Evolutionary conservation across 2,888 invertebrate species (phyloP).

Genomic region (Drosophila kambysellisi): DNA sequence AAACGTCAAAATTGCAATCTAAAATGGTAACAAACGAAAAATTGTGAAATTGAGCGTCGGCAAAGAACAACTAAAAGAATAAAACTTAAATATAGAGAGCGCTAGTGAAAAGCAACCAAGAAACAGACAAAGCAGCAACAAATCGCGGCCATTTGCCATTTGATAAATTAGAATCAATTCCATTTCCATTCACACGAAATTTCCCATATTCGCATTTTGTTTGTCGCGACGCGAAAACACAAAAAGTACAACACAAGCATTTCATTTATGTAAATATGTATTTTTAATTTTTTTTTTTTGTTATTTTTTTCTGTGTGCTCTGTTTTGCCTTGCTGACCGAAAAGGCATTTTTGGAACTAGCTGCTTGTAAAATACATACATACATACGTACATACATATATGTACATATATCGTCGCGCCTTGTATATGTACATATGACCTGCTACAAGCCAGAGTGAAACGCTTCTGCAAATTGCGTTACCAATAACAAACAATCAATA

Average conservation of each 20-base stretch:
- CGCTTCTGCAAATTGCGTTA: slow-evolving; percentile 19
- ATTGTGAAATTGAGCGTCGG: slow-evolving; percentile 38
- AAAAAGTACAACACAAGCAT: slow-evolving; percentile 13
- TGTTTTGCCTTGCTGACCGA: neutral
- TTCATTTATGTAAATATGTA: neutral
- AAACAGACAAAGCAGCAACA: slow-evolving; percentile 2
- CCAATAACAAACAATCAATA: neutral
- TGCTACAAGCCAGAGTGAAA: slow-evolving; percentile 16
- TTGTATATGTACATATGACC: neutral
- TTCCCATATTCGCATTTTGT: slow-evolving; percentile 33
- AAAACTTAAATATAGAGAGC: slow-evolving; percentile 28
- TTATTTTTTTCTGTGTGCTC: slow-evolving; percentile 2
- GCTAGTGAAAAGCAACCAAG: slow-evolving; percentile 2
- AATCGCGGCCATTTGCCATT: slow-evolving; percentile 8
- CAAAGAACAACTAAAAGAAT: slow-evolving; percentile 21
- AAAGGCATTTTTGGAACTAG: slow-evolving; percentile 8
- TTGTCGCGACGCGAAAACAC: slow-evolving; percentile 27
- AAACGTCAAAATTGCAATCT: slow-evolving; percentile 73
- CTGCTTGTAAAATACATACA: neutral
- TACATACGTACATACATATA: too few relatives aligned
- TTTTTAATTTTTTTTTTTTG: neutral
- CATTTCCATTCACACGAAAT: slow-evolving; percentile 15
- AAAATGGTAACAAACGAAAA: slow-evolving; percentile 70
- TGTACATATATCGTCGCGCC: neutral
- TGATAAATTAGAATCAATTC: slow-evolving; percentile 29